phyloP scores from a whole-genome alignment of 1,140 invertebrate genomes.

The Euwallacea similis region DNA sequence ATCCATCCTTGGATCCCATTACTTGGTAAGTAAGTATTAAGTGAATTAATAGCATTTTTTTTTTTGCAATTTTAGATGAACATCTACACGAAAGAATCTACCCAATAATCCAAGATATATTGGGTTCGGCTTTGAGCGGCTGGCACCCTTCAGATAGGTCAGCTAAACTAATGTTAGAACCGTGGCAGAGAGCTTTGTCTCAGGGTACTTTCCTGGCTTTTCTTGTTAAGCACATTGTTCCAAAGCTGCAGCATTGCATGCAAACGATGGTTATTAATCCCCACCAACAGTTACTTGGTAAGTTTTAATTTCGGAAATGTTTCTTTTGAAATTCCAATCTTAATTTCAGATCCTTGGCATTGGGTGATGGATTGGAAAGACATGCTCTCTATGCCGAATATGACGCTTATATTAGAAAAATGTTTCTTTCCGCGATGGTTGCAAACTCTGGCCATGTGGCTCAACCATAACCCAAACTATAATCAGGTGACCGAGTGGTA shows the following conservation, averaged over 20 bases:
- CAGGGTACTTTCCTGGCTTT: conserved; percentile 83
- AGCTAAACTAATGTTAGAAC: conserved; percentile 87
- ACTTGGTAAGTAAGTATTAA: conserved; percentile 59
- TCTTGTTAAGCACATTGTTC: conserved; percentile 86
- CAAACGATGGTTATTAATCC: conserved; percentile 81
- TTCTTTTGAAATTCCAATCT: neutral
- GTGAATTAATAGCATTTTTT: neutral
- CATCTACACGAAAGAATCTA: conserved; percentile 80
- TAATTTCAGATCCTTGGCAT: conserved; percentile 58
- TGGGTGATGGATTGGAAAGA: conserved; percentile 88
- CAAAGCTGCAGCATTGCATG: conserved; percentile 80
- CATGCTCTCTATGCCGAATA: conserved; percentile 69
- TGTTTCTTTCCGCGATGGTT: conserved; percentile 89
- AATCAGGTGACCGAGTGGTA: conserved; percentile 88
- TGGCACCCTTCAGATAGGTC: conserved; percentile 95
- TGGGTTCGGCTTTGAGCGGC: conserved; percentile 80
- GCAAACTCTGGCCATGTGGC: conserved; percentile 76
- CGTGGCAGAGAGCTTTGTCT: conserved; percentile 87
- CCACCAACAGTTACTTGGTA: conserved; percentile 75
- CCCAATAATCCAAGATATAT: conserved; percentile 89
- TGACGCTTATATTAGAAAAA: conserved; percentile 77
- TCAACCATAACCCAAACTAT: conserved; percentile 79
- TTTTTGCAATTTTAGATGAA: conserved; percentile 51
- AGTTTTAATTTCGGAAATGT: conserved; percentile 1
- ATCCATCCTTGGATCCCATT: conserved; percentile 92